phyloP scores from a whole-genome alignment of 2,113 vertebrate genomes.

The Corythaeola cristata region DNA sequence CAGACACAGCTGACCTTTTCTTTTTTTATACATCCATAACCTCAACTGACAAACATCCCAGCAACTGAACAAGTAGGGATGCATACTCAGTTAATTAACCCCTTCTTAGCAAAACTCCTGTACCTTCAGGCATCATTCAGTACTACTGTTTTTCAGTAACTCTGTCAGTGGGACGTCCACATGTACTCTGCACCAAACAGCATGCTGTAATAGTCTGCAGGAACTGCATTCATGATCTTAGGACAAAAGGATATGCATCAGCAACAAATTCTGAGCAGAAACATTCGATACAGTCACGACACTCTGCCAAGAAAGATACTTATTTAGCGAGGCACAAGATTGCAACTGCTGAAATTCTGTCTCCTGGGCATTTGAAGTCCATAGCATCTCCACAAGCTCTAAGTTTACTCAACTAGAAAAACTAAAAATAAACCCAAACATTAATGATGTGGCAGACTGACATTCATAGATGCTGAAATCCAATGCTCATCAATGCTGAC shows the following conservation, averaged over 20 bases:
- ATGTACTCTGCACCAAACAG: not conserved
- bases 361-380: not conserved
- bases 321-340: not conserved
- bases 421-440: constrained; percentile 30
- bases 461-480: constrained; percentile 28
- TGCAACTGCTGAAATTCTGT: not conserved
- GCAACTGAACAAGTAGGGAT: not conserved
- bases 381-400: not conserved
- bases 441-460: not conserved
- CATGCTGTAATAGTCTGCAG: not conserved
- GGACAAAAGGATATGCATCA: not conserved
- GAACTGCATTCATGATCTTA: not conserved
- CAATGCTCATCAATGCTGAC: constrained; percentile 19
- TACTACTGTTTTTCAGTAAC: not conserved
- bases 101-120: not conserved
- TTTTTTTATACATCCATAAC: not conserved
- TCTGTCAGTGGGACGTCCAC: not conserved
- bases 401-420: constrained; percentile 22
- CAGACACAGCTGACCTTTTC: not conserved
- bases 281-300: not conserved
- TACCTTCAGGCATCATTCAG: not conserved
- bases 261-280: not conserved
- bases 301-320: not conserved
- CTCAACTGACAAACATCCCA: not conserved
- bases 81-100: not conserved